phyloP scores from a whole-genome alignment of 2,888 invertebrate genomes.

The Synergus japonicus region DNA sequence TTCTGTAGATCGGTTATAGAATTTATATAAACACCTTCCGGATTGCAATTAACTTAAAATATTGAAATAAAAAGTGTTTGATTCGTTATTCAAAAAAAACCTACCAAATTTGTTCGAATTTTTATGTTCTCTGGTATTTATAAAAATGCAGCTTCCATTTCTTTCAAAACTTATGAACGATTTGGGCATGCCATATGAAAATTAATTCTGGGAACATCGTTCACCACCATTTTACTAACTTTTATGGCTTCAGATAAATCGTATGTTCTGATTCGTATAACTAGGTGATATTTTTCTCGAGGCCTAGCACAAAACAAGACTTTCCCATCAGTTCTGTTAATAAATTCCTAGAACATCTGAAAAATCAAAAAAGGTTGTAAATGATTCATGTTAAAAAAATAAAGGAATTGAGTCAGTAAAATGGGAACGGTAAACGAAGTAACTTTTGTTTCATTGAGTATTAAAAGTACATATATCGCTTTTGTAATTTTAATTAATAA shows the following conservation, averaged over 20 bases:
- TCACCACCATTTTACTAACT: slow-evolving; percentile 93
- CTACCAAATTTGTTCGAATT: no score
- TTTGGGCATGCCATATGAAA: slow-evolving; percentile 99
- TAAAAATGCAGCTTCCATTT: slow-evolving; percentile 98
- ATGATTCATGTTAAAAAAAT: background rate
- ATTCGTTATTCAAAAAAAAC: no score
- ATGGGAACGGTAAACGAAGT: no score
- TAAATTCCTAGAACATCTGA: slow-evolving; percentile 94
- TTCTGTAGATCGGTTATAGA: no score
- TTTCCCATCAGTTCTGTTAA: slow-evolving; percentile 93
- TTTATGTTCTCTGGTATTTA: slow-evolving; percentile 82
- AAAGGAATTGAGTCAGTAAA: no score
- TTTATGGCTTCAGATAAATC: slow-evolving; percentile 91
- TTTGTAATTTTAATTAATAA: background rate
- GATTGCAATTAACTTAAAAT: no score
- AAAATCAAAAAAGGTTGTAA: slow-evolving; percentile 42
- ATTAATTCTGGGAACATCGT: slow-evolving; percentile 96
- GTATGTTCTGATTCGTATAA: slow-evolving; percentile 96
- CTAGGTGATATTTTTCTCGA: slow-evolving; percentile 88
- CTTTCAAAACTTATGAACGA: slow-evolving; percentile 97
- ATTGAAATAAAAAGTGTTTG: no score
- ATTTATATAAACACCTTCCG: no score
- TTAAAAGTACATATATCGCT: background rate
- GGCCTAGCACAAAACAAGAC: slow-evolving; percentile 94
- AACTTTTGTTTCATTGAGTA: no score